Evolutionary conservation across 2,113 vertebrate genomes (phyloP).

Genomic region (Oncorhynchus kisutch): DNA sequence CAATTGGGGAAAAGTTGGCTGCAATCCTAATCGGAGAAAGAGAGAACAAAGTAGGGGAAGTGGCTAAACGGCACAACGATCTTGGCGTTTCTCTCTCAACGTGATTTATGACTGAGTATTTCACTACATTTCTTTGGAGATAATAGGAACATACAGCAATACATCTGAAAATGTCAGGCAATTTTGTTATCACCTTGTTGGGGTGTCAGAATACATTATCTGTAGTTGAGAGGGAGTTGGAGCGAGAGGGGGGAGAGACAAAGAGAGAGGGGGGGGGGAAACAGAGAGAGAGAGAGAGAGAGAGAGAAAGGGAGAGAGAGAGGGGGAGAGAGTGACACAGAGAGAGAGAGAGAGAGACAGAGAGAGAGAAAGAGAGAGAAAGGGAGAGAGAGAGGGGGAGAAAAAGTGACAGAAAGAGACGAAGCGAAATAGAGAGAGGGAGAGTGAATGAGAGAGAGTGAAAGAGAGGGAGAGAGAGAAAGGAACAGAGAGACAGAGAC

Average conservation of each 20-base stretch:
- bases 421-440: too few relatives aligned
- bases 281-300: fast-evolving
- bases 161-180: constrained; percentile 81
- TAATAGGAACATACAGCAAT: constrained; percentile 81
- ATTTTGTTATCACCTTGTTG: constrained; percentile 79
- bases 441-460: too few relatives aligned
- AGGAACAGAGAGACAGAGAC: too few relatives aligned
- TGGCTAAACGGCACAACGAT: constrained; percentile 64
- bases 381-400: fast-evolving
- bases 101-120: constrained; percentile 77
- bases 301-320: background rate
- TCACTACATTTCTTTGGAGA: constrained; percentile 75
- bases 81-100: constrained; percentile 62
- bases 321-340: background rate
- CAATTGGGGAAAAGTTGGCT: constrained; percentile 69
- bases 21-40: constrained; percentile 70
- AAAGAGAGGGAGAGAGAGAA: too few relatives aligned
- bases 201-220: constrained; percentile 76
- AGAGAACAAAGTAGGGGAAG: constrained; percentile 42
- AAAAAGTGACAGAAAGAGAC: too few relatives aligned
- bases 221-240: constrained; percentile 31
- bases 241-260: constrained; percentile 20
- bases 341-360: constrained; percentile 1
- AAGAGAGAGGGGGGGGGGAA: background rate
- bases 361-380: background rate